These are phyloP conservation scores for Dipodomys merriami DNA, from an alignment of 2,113 vertebrate species.

Conservation along the genomic window DNA sequence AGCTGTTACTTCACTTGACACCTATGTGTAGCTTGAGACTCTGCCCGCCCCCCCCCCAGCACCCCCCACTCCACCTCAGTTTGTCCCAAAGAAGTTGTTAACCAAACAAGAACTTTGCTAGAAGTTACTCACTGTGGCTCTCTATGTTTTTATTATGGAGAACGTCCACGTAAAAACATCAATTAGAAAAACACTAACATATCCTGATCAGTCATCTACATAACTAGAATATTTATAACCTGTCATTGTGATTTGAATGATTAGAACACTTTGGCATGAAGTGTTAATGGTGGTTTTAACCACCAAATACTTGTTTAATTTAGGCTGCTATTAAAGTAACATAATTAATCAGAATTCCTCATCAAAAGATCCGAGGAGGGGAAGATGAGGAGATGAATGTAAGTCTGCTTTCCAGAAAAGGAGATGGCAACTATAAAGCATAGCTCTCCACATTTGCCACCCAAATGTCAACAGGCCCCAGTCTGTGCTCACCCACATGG, in stretches of 20 bases:
- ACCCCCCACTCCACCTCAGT: not conserved
- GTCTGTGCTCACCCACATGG: not conserved
- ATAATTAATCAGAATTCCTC: not conserved
- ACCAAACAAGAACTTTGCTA: not conserved
- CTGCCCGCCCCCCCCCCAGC: not conserved
- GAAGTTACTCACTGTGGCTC: not conserved
- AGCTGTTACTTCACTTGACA: not conserved
- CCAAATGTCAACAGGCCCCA: not conserved
- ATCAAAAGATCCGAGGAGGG: not conserved
- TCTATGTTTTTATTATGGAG: not conserved
- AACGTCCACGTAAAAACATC: not conserved
- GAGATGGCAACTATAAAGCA: not conserved
- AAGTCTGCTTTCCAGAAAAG: not conserved
- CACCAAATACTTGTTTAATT: not conserved
- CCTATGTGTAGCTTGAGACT: not conserved
- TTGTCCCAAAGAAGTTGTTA: not conserved
- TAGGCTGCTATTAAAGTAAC: not conserved
- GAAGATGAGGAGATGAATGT: accelerated
- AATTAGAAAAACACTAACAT: not conserved
- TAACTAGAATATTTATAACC: not conserved
- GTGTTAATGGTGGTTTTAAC: not conserved
- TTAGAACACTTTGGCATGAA: not conserved
- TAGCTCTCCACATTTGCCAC: not conserved
- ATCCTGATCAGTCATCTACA: not conserved
- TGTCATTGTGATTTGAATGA: not conserved